These are phyloP conservation scores for Melanotus villosus DNA, from an alignment of 2,888 invertebrate genomes.

Conservation along the genomic window DNA sequence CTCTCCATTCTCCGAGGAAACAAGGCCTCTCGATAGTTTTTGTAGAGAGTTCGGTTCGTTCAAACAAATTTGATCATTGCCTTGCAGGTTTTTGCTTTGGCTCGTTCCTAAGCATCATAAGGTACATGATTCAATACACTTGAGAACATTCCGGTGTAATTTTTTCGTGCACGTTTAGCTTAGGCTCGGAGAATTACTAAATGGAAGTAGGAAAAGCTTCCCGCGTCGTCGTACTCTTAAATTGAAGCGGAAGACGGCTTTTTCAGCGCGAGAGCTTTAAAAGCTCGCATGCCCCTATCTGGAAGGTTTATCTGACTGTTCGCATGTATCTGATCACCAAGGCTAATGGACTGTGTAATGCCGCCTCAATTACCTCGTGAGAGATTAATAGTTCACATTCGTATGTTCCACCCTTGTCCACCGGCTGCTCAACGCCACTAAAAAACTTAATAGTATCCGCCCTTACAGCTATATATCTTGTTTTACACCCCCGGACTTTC, in stretches of 20 bases:
- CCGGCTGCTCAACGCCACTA: slow-evolving; percentile 48
- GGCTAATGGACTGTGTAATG: slow-evolving; percentile 60
- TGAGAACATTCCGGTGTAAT: slow-evolving; percentile 13
- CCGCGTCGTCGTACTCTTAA: slow-evolving; percentile 35
- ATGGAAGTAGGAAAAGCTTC: slow-evolving; percentile 34
- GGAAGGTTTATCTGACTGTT: slow-evolving; percentile 53
- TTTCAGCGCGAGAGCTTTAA: slow-evolving; percentile 50
- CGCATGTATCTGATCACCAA: slow-evolving; percentile 56
- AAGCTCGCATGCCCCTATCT: slow-evolving; percentile 52
- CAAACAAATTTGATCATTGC: slow-evolving; percentile 28
- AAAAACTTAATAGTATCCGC: slow-evolving; percentile 51
- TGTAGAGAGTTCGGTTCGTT: slow-evolving; percentile 23
- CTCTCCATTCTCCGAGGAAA: neutral
- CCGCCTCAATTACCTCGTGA: slow-evolving; percentile 58
- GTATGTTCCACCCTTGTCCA: slow-evolving; percentile 57
- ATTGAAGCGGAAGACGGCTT: slow-evolving; percentile 41
- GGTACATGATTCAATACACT: slow-evolving; percentile 22
- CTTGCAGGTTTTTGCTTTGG: slow-evolving; percentile 11
- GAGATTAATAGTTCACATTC: slow-evolving; percentile 60
- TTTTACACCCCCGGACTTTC: slow-evolving; percentile 25
- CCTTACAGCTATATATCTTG: slow-evolving; percentile 37
- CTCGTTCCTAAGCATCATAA: slow-evolving; percentile 12
- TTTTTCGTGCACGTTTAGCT: slow-evolving; percentile 30
- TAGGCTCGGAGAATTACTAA: slow-evolving; percentile 33
- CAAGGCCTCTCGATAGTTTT: slow-evolving; percentile 28